Evolutionary conservation across 2,888 invertebrate genomes (phyloP).

Genomic region (Galerucella nymphaeae): DNA sequence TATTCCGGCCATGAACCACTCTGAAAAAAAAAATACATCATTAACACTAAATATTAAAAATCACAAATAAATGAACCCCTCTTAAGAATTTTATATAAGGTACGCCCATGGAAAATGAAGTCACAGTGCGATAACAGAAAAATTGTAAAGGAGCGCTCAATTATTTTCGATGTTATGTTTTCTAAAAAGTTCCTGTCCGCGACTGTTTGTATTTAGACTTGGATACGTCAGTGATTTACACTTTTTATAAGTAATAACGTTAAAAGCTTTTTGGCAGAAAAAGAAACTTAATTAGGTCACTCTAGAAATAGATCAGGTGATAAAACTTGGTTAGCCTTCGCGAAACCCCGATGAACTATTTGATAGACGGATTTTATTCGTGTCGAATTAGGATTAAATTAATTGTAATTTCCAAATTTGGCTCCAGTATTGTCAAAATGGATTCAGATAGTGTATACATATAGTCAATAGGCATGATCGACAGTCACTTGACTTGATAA

Average conservation of each 20-base stretch:
- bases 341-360: background rate
- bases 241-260: constrained; percentile 18
- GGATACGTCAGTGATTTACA: background rate
- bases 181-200: too few relatives aligned
- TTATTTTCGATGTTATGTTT: too few relatives aligned
- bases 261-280: constrained; percentile 28
- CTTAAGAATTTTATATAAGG: too few relatives aligned
- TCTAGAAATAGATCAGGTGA: constrained; percentile 24
- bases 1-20: constrained; percentile 63
- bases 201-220: background rate
- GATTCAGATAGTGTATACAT: background rate
- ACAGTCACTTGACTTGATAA: too few relatives aligned
- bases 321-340: constrained; percentile 22
- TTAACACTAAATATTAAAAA: background rate
- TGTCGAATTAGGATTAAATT: background rate
- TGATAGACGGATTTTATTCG: constrained; percentile 7
- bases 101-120: too few relatives aligned
- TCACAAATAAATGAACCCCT: background rate
- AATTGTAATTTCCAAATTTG: background rate
- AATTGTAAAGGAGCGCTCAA: too few relatives aligned
- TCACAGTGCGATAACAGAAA: too few relatives aligned
- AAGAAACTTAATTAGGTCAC: constrained; percentile 29
- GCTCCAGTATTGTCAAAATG: background rate
- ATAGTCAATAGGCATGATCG: too few relatives aligned
- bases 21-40: constrained; percentile 51